These are phyloP conservation scores for Amphipoea lucens DNA, from an alignment of 2,888 invertebrate genomes.

Conservation along the genomic window DNA sequence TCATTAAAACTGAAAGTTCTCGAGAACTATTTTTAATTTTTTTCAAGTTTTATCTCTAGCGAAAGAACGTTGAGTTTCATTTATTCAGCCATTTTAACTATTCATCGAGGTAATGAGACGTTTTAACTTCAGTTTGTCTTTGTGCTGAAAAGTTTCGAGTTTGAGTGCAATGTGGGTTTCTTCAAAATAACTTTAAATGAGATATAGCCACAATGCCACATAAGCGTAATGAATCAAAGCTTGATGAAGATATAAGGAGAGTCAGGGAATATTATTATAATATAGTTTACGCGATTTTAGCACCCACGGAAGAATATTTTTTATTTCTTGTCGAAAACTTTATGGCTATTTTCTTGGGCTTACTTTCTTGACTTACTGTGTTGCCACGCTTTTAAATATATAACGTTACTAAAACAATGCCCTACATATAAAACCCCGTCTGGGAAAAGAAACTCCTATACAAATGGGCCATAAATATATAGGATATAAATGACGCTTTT, in stretches of 20 bases:
- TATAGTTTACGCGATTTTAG: background rate
- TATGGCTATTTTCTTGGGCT: background rate
- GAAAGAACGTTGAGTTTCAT: slow-evolving; percentile 29
- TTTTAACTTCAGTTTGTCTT: slow-evolving; percentile 32
- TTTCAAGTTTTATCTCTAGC: background rate
- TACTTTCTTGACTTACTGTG: background rate
- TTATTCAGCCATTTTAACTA: slow-evolving; percentile 11
- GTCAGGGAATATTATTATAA: background rate
- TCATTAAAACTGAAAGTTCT: background rate
- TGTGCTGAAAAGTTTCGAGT: slow-evolving; percentile 3
- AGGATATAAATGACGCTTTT: slow-evolving; percentile 30
- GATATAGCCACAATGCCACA: background rate
- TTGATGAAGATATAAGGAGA: background rate
- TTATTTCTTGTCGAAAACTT: background rate
- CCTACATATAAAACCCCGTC: slow-evolving; percentile 19
- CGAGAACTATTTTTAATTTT: background rate
- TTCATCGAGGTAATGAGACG: slow-evolving; percentile 14
- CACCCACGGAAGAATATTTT: no score
- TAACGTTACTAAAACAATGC: slow-evolving; percentile 29
- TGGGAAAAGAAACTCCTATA: background rate
- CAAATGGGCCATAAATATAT: slow-evolving; percentile 33
- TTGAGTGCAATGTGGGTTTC: slow-evolving; percentile 7
- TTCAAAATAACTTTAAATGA: background rate
- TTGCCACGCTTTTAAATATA: slow-evolving; percentile 25
- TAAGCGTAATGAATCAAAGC: background rate